Evolutionary conservation across 2,113 vertebrate species (phyloP).

Genomic region (Hipposideros armiger): DNA sequence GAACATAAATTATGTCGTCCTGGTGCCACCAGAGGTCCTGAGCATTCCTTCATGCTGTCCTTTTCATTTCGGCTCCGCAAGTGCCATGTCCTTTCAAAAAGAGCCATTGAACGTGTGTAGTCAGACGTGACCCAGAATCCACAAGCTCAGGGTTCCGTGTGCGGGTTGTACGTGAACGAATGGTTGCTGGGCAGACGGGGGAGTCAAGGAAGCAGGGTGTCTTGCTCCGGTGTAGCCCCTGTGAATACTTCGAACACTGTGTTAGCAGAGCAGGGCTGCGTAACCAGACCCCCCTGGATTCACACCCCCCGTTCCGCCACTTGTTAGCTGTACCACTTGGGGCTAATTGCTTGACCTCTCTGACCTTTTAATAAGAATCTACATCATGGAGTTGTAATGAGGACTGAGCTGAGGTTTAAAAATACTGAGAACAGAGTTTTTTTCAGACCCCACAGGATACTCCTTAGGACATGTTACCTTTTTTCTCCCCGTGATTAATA

Average conservation of each 20-base stretch:
- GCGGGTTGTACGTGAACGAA: neutral
- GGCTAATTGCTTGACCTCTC: neutral
- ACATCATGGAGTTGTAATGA: neutral
- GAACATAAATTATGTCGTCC: conserved; percentile 49
- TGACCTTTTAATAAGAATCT: neutral
- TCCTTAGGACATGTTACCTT: too few species aligned
- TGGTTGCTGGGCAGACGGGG: neutral
- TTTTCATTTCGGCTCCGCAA: neutral
- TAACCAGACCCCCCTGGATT: neutral
- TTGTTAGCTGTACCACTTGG: neutral
- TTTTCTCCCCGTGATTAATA: neutral
- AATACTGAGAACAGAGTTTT: neutral
- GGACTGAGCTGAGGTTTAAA: neutral
- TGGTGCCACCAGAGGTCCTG: neutral
- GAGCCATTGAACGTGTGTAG: neutral
- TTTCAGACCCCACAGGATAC: neutral
- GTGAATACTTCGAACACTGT: neutral
- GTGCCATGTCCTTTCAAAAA: conserved; percentile 48
- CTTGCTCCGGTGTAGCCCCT: neutral
- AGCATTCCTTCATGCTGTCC: conserved; percentile 39
- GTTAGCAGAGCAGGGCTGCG: neutral
- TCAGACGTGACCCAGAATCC: neutral
- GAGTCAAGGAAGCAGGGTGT: neutral
- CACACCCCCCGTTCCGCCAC: neutral
- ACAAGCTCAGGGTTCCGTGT: neutral